Percentiles rank a stretch among this genome's conserved stretches.
These are phyloP conservation scores for Rallus limicola DNA, from an alignment of 2,113 vertebrate genomes.

Conservation along the genomic window DNA sequence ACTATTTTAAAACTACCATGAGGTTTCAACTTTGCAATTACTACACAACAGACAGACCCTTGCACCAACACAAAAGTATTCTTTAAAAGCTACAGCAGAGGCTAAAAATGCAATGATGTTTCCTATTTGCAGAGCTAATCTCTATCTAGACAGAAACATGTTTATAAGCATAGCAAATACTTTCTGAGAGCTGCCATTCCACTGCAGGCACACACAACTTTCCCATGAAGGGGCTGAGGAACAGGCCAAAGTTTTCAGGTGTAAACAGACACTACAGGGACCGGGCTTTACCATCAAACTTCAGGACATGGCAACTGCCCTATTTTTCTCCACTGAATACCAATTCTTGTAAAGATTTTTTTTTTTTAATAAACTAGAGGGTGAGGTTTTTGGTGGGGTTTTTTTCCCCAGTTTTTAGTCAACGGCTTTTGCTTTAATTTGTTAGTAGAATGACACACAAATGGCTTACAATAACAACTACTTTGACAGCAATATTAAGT, in stretches of 20 bases:
- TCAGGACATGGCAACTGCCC: neutral
- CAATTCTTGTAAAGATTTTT: neutral
- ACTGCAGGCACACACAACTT: accelerated
- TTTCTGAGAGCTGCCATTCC: neutral
- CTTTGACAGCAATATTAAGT: neutral
- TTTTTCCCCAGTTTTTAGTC: neutral
- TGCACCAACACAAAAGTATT: neutral
- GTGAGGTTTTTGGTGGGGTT: no score
- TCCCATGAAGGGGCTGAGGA: neutral
- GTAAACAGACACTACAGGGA: neutral
- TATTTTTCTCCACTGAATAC: neutral
- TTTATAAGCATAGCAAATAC: neutral
- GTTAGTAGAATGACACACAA: neutral
- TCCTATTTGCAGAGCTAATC: neutral
- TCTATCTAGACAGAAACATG: neutral
- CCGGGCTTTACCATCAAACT: neutral
- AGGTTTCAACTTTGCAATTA: neutral
- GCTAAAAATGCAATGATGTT: neutral
- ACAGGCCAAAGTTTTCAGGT: neutral
- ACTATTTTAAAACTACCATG: neutral
- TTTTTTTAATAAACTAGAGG: no score
- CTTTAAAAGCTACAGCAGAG: neutral
- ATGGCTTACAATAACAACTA: neutral
- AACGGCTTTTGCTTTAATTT: neutral
- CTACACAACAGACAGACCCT: neutral